phyloP scores from a whole-genome alignment of 2,888 invertebrate species.

The Tridacna gigas region DNA sequence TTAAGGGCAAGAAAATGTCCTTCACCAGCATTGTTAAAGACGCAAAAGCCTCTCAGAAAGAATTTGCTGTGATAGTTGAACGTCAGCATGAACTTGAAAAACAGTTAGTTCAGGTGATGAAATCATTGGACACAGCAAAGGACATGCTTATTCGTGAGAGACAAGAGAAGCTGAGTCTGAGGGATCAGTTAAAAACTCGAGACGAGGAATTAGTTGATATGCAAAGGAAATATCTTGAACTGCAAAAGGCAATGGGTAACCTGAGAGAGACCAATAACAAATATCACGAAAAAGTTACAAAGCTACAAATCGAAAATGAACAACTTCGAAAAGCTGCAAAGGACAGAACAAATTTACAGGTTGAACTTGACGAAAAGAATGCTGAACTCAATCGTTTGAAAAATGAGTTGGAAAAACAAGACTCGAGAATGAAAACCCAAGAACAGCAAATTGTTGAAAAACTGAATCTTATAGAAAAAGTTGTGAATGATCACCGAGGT shows the following conservation, averaged over 20 bases:
- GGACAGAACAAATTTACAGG: conserved; percentile 64
- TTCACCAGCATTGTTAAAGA: conserved; percentile 67
- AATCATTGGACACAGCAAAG: conserved; percentile 70
- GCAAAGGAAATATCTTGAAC: conserved; percentile 68
- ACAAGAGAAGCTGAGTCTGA: conserved; percentile 67
- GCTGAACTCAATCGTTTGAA: conserved; percentile 61
- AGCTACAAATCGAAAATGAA: conserved; percentile 72
- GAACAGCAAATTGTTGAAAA: conserved; percentile 65
- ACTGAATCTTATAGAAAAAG: conserved; percentile 66
- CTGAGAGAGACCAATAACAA: conserved; percentile 70
- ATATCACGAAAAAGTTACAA: conserved; percentile 71
- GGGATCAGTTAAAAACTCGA: conserved; percentile 62
- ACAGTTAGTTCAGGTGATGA: conserved; percentile 70
- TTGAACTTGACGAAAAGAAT: conserved; percentile 62
- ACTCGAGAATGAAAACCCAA: conserved; percentile 63
- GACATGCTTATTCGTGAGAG: conserved; percentile 69
- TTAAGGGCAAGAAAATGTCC: conserved; percentile 71
- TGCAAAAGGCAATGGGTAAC: conserved; percentile 72
- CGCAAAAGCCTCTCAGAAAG: conserved; percentile 68
- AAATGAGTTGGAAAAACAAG: conserved; percentile 63
- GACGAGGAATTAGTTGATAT: conserved; percentile 68
- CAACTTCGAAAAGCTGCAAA: conserved; percentile 60
- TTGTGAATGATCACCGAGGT: conserved; percentile 64
- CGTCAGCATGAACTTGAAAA: conserved; percentile 70
- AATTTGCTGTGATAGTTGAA: conserved; percentile 66